A percentile compares a stretch with the other conserved stretches of the same genome.
phyloP scores from a whole-genome alignment of 2,888 invertebrate genomes.

The Amitus sp. region DNA sequence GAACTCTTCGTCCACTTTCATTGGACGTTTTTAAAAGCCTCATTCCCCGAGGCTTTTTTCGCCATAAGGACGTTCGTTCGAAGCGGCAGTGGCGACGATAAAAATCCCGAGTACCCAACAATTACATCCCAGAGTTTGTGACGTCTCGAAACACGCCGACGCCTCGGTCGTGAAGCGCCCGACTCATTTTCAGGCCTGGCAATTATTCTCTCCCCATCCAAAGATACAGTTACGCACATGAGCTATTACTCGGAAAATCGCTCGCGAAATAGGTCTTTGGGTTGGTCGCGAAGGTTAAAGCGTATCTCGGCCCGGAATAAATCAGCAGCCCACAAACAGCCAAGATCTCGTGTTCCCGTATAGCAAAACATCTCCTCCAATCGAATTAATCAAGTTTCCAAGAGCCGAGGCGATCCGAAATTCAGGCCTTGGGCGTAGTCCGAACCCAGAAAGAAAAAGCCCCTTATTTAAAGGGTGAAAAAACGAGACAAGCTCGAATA shows the following conservation, averaged over 20 bases:
- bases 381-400: too few relatives aligned
- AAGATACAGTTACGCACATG: not conserved
- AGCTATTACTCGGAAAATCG: not conserved
- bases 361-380: too few relatives aligned
- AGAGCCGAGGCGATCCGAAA: too few relatives aligned
- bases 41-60: slow-evolving; percentile 31
- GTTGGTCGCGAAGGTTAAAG: not conserved
- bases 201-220: too few relatives aligned
- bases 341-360: too few relatives aligned
- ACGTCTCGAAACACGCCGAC: slow-evolving; percentile 35
- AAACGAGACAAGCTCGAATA: too few relatives aligned
- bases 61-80: slow-evolving; percentile 55
- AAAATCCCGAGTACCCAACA: slow-evolving; percentile 58
- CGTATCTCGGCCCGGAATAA: not conserved
- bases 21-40: slow-evolving; percentile 53
- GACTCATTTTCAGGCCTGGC: slow-evolving; percentile 32
- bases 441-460: too few relatives aligned
- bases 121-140: slow-evolving; percentile 55
- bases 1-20: slow-evolving; percentile 56
- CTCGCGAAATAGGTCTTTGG: slow-evolving; percentile 4
- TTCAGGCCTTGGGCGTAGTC: too few relatives aligned
- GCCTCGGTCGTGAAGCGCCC: slow-evolving; percentile 21
- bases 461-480: too few relatives aligned
- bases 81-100: slow-evolving; percentile 59
- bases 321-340: too few relatives aligned